Base-by-base conservation (phyloP, 2,888 invertebrate species). In the Tenthredo distinguenda region DNA sequence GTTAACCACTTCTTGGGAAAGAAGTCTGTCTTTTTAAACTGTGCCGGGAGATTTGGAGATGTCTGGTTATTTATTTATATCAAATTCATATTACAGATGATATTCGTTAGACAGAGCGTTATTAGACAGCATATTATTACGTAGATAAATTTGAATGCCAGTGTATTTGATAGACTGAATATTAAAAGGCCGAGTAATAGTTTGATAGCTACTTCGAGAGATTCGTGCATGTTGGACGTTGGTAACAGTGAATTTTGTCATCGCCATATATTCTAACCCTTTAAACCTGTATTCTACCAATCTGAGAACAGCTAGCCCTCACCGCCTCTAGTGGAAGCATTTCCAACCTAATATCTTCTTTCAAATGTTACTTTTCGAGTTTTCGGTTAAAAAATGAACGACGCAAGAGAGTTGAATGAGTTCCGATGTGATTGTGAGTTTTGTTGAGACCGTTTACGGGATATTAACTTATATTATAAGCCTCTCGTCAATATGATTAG, bases 301-400 rank as follows among this genome's bases (percentile, higher is more conserved):
- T 71, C 58, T 10, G 26, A 62, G 2, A 26, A 26, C 10, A 37
- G 71, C 34, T 5, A 9, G 34, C 71, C 12, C 15, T 3, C n/a
- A 34, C 18, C 47, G 79, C 55, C 7, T 55, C 34, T 79, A 7
- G 74, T 81, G 90, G 86, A 18, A n/a, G 88, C 87, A 85, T 90
- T 84, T 85, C 15, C 85, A 88, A 89, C 15, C 40, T 68, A n/a
- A 21, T 34, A 47, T 50, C 26, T 21, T 21, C 76, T 87, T 90
- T 90, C 79, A 90, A 91, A 90, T 86, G 74, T 88, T 88, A 86
- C 87, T 90, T 89, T 87, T 79, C 83, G 85, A 62, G 71, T 83
- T 86, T 62, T 62, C 62, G 81, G 81, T 81, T 86, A 47, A n/a
- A 34, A 34, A 68, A 34, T 31, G 62, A 55, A 40, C 31, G 40